Conservation (phyloP, 2,888 invertebrate genomes). For the Athalia cordata region DNA sequence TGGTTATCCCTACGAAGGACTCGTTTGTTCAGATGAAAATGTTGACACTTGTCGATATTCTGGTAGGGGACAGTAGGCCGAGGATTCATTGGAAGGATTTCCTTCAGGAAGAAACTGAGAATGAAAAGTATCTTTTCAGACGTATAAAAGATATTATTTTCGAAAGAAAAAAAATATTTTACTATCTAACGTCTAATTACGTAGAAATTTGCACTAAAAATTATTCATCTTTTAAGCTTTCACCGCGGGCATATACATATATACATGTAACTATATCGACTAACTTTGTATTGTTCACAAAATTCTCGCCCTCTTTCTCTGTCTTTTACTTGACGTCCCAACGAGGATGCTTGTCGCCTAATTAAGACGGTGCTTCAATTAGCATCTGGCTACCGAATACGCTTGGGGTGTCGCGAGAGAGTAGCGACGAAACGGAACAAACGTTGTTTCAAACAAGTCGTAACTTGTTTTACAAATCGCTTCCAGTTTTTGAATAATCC, state of each 20-base stretch:
- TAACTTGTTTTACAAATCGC: background rate
- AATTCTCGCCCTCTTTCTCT: conserved; percentile 16
- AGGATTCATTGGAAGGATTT: background rate
- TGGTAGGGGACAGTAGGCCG: conserved; percentile 13
- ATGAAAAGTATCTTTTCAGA: background rate
- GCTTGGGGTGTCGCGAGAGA: background rate
- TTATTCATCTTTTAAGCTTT: background rate
- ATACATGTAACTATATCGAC: conserved; percentile 6
- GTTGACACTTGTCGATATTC: conserved; percentile 32
- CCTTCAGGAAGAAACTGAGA: background rate
- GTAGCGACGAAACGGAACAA: background rate
- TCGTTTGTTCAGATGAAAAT: background rate
- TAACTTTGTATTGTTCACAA: conserved; percentile 6
- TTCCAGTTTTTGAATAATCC: too few species aligned
- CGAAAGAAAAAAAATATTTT: too few species aligned
- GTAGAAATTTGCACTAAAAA: background rate
- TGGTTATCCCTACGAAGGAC: background rate
- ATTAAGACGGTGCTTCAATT: conserved; percentile 33
- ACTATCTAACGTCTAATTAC: conserved; percentile 12
- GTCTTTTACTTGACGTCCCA: background rate
- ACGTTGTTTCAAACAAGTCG: conserved; percentile 2
- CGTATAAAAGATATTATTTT: background rate
- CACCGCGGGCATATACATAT: background rate
- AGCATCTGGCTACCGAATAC: conserved; percentile 15
- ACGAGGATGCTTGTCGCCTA: conserved; percentile 13